Conservation (phyloP, 2,797 vertebrate genomes). For the Gobionotothen gibberifrons region DNA sequence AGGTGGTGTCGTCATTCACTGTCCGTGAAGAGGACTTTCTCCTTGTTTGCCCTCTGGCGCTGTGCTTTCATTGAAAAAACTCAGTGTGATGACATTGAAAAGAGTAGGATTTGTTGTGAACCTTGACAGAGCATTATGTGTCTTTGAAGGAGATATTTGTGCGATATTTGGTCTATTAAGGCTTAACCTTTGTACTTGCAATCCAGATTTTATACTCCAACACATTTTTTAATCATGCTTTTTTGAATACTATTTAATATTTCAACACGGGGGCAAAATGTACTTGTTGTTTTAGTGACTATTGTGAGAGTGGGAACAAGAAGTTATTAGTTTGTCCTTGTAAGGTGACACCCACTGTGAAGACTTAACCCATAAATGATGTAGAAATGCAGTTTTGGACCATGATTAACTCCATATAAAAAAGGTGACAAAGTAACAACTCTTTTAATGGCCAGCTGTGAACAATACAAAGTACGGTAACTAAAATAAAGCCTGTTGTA, state of each 20-base stretch:
- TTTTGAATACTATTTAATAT: neutral
- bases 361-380: neutral
- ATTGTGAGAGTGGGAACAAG: neutral
- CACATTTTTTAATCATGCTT: neutral
- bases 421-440: conserved; percentile 10
- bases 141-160: neutral
- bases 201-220: neutral
- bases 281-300: neutral
- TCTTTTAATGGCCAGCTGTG: conserved; percentile 23
- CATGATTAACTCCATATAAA: conserved; percentile 3
- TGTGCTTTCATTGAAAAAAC: conserved; percentile 19
- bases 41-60: neutral
- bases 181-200: neutral
- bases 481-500: conserved; percentile 31
- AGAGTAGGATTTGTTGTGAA: conserved; percentile 19
- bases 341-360: neutral
- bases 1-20: conserved; percentile 33
- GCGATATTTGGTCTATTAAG: neutral
- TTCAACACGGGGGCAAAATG: neutral
- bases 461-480: conserved; percentile 31
- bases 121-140: neutral
- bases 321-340: neutral
- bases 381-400: conserved; percentile 8
- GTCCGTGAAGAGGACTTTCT: conserved; percentile 23
- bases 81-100: conserved; percentile 2